Percentiles rank a stretch among this genome's conserved stretches.
These are phyloP conservation scores for Toxonevra muliebris DNA, from an alignment of 2,888 invertebrate genomes.

Conservation along the genomic window DNA sequence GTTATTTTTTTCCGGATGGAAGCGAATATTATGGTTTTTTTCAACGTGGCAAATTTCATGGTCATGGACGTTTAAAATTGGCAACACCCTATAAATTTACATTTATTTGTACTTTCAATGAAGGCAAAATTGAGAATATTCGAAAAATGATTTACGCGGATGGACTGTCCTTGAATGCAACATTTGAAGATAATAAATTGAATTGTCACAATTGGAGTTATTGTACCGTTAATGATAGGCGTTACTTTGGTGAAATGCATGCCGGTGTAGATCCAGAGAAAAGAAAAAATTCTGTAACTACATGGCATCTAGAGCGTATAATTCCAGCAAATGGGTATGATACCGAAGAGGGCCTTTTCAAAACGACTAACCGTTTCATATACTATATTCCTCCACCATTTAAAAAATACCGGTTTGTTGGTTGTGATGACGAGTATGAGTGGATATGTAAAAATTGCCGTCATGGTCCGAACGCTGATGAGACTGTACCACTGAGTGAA, in stretches of 20 bases:
- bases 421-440: slow-evolving; percentile 43
- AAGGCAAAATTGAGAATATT: slow-evolving; percentile 69
- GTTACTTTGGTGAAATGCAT: slow-evolving; percentile 65
- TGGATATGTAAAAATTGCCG: slow-evolving; percentile 54
- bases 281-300: slow-evolving; percentile 69
- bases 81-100: slow-evolving; percentile 62
- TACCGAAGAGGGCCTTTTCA: slow-evolving; percentile 77
- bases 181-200: slow-evolving; percentile 37
- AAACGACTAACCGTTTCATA: slow-evolving; percentile 65
- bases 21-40: slow-evolving; percentile 72
- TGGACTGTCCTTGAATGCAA: slow-evolving; percentile 63
- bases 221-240: slow-evolving; percentile 72
- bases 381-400: slow-evolving; percentile 44
- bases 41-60: slow-evolving; percentile 66
- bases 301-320: slow-evolving; percentile 68
- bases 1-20: slow-evolving; percentile 71
- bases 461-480: background rate
- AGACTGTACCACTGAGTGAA: background rate
- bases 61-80: slow-evolving; percentile 66
- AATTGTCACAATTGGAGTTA: slow-evolving; percentile 71
- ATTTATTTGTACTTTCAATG: slow-evolving; percentile 72
- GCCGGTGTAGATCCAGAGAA: slow-evolving; percentile 74
- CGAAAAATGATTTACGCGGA: slow-evolving; percentile 71
- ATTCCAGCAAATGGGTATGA: slow-evolving; percentile 76
- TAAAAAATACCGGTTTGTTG: slow-evolving; percentile 37